Evolutionary conservation across 2,888 invertebrate genomes (phyloP), one percentile per base, ranked within the genome.

Genomic region (Platycheirus albimanus): DNA sequence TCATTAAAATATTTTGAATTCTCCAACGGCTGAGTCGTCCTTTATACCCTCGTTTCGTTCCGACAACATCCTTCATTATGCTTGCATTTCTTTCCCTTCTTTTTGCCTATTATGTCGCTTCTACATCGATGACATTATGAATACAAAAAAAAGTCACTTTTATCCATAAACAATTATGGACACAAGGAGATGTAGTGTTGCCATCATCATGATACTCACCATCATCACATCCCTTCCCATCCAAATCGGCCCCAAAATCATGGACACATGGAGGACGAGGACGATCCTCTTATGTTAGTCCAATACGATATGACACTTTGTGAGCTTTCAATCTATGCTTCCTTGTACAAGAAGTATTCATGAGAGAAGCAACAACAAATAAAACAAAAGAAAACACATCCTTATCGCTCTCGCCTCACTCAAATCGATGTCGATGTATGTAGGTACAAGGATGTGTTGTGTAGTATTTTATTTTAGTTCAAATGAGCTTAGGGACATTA

Each of bases 1-100:
- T 83, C 78, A 78, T 83, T 83, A 83, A 83, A 83, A 83, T 83
- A 83, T 83, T 83, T 83, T 78, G 64, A 83, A 64, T 83, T 83
- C 78, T 64, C 51, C 56, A 77, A 77, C 56, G 72, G 61, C 66
- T 61, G 33, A 19, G 64, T 66, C 30, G 71, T 66, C 67, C 61
- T 67, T 70, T 71, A 36, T 74, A 51, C 38, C 19, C 69, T 51
- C 41, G 17, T 47, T 66, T 51, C 41, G 17, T 47, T 66, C 54
- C 36, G 70, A 61, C 61, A 54, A 54, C 54, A 49, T 81, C 69
- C 75, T 70, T 66, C 69, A 71, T 61, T 66, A 61, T 66, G 20
- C 63, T 51, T 64, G 58, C 54, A 20, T 11, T 19, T 36, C 19
- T 61, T 49, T 15, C 30, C 64, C 33, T 33, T 43, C 64, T n/a